phyloP scores from a whole-genome alignment of 1,140 invertebrate species.

The Bombyx mandarina region DNA sequence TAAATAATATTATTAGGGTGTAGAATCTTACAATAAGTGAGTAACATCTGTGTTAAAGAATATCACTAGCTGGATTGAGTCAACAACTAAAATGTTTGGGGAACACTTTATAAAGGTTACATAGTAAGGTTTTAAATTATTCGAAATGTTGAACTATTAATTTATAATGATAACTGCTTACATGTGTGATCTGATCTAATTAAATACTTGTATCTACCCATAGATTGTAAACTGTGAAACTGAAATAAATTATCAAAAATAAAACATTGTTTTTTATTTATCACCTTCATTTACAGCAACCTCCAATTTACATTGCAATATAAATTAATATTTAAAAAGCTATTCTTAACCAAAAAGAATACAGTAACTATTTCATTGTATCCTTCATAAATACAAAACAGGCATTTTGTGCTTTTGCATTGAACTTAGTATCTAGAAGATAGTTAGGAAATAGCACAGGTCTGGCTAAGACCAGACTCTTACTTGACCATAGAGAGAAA shows the following conservation, averaged over 20 bases:
- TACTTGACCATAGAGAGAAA: too few species aligned
- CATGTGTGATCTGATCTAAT: conserved; percentile 68
- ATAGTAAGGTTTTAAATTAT: conserved; percentile 64
- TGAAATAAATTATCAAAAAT: conserved; percentile 62
- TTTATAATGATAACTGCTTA: conserved; percentile 62
- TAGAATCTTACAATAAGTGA: conserved; percentile 36
- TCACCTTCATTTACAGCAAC: conserved; percentile 10
- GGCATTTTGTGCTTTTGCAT: too few species aligned
- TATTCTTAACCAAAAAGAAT: too few species aligned
- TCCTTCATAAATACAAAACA: too few species aligned
- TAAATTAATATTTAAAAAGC: too few species aligned
- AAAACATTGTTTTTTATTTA: conserved; percentile 52
- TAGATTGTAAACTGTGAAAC: conserved; percentile 66
- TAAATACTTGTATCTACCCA: conserved; percentile 56
- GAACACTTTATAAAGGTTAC: conserved; percentile 62
- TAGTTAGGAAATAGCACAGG: too few species aligned
- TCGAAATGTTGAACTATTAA: conserved; percentile 61
- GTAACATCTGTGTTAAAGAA: conserved; percentile 44
- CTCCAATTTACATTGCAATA: too few species aligned
- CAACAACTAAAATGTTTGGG: conserved; percentile 44
- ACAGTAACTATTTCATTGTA: too few species aligned
- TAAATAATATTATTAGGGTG: conserved; percentile 43
- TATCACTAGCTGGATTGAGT: conserved; percentile 21
- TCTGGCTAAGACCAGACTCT: too few species aligned
- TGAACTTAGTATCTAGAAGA: too few species aligned